These are phyloP conservation scores for Crocidura indochinensis DNA, from an alignment of 2,797 vertebrate genomes.

Conservation along the genomic window DNA sequence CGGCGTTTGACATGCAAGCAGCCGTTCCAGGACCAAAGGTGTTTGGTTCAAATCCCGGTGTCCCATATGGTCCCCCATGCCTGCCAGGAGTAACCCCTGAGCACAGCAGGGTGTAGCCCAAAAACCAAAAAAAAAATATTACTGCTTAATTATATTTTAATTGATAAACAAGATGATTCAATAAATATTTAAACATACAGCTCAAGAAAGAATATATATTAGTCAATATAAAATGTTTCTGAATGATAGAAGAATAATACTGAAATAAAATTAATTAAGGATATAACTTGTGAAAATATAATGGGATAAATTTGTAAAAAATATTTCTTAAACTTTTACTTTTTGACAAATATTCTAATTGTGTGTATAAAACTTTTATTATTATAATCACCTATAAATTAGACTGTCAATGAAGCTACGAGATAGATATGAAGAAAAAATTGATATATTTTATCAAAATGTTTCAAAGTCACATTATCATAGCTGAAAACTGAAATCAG, in stretches of 20 bases:
- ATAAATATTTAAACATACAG: background rate
- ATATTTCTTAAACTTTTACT: background rate
- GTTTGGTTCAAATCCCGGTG: too few species aligned
- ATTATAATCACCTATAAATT: background rate
- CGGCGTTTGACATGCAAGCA: too few species aligned
- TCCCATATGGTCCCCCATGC: too few species aligned
- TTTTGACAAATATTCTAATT: background rate
- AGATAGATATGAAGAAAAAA: background rate
- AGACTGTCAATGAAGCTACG: background rate
- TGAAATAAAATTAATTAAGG: background rate
- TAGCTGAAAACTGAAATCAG: background rate
- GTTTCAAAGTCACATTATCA: background rate
- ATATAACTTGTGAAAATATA: background rate
- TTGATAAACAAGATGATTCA: background rate
- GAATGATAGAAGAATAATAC: background rate
- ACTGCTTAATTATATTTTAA: background rate
- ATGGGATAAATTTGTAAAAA: background rate
- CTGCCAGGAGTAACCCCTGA: too few species aligned
- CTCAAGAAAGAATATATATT: background rate
- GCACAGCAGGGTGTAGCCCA: too few species aligned
- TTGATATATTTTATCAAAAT: background rate
- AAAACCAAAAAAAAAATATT: too few species aligned
- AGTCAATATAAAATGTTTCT: background rate
- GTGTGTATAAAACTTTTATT: background rate
- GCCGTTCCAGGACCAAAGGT: too few species aligned